Evolutionary conservation across 2,113 vertebrate species (phyloP).

Genomic region (Rhodinocichla rosea): DNA sequence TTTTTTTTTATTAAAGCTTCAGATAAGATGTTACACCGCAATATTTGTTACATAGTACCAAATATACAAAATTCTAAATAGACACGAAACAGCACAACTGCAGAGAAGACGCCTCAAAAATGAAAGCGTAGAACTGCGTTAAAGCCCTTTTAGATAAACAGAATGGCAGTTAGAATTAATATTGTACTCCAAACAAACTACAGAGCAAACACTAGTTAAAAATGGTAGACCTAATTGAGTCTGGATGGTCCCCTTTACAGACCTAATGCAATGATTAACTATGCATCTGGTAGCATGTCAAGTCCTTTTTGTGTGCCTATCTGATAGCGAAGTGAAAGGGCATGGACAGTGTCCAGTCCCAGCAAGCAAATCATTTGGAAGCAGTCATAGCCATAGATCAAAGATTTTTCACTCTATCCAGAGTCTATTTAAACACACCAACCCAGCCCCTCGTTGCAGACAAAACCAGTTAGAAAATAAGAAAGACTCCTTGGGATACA

Average conservation of each 20-base stretch:
- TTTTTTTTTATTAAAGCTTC: neutral
- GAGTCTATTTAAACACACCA: constrained; percentile 74
- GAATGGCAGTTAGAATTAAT: constrained; percentile 20
- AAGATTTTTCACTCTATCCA: constrained; percentile 81
- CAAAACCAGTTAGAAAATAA: constrained; percentile 78
- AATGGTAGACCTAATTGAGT: constrained; percentile 60
- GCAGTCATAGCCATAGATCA: constrained; percentile 88
- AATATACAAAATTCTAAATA: neutral
- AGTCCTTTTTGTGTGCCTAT: constrained; percentile 78
- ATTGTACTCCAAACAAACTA: constrained; percentile 17
- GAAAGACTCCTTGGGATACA: constrained; percentile 78
- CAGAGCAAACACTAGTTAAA: constrained; percentile 41
- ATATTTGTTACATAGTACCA: neutral
- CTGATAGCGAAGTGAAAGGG: constrained; percentile 82
- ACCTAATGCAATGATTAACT: constrained; percentile 77
- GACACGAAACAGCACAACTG: neutral
- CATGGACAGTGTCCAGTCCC: constrained; percentile 88
- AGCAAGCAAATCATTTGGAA: constrained; percentile 88
- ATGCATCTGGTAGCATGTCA: constrained; percentile 77
- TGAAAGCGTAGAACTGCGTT: fast-evolving
- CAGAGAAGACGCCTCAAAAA: neutral
- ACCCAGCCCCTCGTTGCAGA: constrained; percentile 66
- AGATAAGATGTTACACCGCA: neutral
- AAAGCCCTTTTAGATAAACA: neutral
- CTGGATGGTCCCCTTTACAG: constrained; percentile 51